These are phyloP conservation scores for Miniopterus natalensis DNA, from an alignment of 2,113 vertebrate species.

Conservation along the genomic window DNA sequence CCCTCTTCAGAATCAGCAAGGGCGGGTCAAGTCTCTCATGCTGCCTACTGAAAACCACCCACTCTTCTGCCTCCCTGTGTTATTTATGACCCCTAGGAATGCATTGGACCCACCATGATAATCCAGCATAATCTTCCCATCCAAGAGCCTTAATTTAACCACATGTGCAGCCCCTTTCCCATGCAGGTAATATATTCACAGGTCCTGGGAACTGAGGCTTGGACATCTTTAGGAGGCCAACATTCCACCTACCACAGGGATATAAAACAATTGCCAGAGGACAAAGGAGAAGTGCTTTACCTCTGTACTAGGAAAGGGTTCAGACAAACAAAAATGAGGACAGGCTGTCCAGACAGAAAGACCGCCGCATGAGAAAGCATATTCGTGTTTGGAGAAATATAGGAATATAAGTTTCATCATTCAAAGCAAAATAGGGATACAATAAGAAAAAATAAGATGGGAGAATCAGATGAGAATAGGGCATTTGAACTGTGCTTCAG, in stretches of 20 bases:
- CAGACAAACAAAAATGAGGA: neutral
- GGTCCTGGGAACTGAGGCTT: neutral
- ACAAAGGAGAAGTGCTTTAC: neutral
- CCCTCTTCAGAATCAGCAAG: neutral
- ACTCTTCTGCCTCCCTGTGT: neutral
- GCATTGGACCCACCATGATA: neutral
- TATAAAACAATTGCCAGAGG: neutral
- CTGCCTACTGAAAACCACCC: too few relatives aligned
- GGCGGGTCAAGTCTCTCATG: accelerated
- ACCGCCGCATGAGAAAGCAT: neutral
- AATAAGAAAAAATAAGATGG: neutral
- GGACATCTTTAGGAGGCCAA: neutral
- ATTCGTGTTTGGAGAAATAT: neutral
- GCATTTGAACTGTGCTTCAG: neutral
- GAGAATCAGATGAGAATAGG: neutral
- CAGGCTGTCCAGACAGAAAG: neutral
- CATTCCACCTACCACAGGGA: neutral
- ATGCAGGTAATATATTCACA: neutral
- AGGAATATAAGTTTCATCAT: neutral
- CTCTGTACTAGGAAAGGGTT: neutral
- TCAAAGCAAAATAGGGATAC: neutral
- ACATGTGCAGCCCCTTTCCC: neutral
- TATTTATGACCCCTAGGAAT: neutral
- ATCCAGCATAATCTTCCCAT: neutral
- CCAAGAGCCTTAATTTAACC: neutral